These are phyloP conservation scores for Perccottus glenii DNA, from an alignment of 2,113 vertebrate genomes.

Conservation along the genomic window DNA sequence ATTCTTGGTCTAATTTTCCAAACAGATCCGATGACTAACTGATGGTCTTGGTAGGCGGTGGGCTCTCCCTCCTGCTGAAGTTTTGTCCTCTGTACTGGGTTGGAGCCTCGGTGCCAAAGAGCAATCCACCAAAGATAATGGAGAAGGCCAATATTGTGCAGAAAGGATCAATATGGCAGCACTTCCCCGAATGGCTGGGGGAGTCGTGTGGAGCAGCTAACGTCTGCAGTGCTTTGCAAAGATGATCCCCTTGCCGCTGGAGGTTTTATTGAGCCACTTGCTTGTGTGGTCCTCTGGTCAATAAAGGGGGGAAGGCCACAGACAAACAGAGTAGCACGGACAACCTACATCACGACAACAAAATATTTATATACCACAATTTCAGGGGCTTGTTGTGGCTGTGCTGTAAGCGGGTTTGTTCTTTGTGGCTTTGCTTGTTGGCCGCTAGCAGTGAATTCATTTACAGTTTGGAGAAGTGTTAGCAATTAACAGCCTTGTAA, in stretches of 20 bases:
- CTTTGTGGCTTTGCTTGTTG: constrained; percentile 5
- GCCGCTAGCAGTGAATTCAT: constrained; percentile 43
- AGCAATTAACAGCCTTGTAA: constrained; percentile 44
- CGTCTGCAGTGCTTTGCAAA: constrained; percentile 45
- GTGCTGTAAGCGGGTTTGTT: constrained; percentile 19
- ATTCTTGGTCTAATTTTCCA: constrained; percentile 25
- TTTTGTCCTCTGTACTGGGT: constrained; percentile 28
- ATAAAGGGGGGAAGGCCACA: constrained; percentile 32
- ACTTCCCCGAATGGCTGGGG: constrained; percentile 27
- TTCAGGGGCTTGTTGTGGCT: not conserved
- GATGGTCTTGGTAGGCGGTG: constrained; percentile 19
- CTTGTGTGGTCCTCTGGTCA: constrained; percentile 46
- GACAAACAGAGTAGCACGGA: constrained; percentile 37
- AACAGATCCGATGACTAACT: constrained; percentile 27
- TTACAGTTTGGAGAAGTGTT: constrained; percentile 39
- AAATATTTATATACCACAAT: constrained; percentile 17
- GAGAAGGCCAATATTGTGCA: constrained; percentile 57
- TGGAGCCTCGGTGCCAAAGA: constrained; percentile 25
- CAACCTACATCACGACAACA: not conserved
- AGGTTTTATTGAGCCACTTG: constrained; percentile 51
- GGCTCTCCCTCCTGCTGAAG: constrained; percentile 34
- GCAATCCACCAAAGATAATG: constrained; percentile 37
- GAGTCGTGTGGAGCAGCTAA: constrained; percentile 50
- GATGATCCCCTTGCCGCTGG: constrained; percentile 32
- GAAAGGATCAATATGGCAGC: constrained; percentile 56